These are phyloP conservation scores for Poeciliopsis presidionis DNA, from an alignment of 2,797 vertebrate genomes.

Conservation along the genomic window DNA sequence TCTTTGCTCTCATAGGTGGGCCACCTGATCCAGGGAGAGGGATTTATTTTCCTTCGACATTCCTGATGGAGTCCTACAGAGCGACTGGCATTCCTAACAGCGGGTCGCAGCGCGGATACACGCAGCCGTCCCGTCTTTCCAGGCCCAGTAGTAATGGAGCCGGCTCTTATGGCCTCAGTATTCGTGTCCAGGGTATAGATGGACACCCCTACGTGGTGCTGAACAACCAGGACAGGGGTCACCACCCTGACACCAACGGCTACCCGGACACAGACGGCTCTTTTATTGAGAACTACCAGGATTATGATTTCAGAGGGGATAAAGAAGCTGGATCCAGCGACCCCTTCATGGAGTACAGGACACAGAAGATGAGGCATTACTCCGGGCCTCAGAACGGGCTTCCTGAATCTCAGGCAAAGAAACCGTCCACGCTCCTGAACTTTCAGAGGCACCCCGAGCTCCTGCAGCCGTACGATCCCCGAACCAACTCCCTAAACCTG, in stretches of 20 bases:
- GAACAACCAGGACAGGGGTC: conserved; percentile 89
- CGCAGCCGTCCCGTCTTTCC: conserved; percentile 74
- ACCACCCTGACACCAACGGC: conserved; percentile 75
- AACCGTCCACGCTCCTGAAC: conserved; percentile 84
- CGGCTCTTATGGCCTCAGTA: conserved; percentile 94
- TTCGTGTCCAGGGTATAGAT: conserved; percentile 97
- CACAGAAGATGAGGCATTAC: conserved; percentile 71
- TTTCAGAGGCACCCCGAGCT: conserved; percentile 94
- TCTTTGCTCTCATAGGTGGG: conserved; percentile 71
- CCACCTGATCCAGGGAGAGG: conserved; percentile 71
- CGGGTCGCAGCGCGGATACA: conserved; percentile 80
- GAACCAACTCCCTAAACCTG: conserved; percentile 80
- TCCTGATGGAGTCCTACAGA: conserved; percentile 90
- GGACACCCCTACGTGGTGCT: conserved; percentile 97
- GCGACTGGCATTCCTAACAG: conserved; percentile 82
- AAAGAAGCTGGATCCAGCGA: conserved; percentile 73
- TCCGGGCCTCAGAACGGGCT: conserved; percentile 75
- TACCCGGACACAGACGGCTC: conserved; percentile 71
- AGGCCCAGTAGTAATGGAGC: conserved; percentile 76
- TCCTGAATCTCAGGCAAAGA: conserved; percentile 69
- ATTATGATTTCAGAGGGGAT: conserved; percentile 76
- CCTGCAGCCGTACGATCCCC: conserved; percentile 91
- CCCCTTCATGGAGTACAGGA: conserved; percentile 81
- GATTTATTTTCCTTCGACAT: conserved; percentile 74
- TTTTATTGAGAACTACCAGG: conserved; percentile 75